Conservation (phyloP, 92 coral and sea anemone species). For the Bergia puertoricense region DNA sequence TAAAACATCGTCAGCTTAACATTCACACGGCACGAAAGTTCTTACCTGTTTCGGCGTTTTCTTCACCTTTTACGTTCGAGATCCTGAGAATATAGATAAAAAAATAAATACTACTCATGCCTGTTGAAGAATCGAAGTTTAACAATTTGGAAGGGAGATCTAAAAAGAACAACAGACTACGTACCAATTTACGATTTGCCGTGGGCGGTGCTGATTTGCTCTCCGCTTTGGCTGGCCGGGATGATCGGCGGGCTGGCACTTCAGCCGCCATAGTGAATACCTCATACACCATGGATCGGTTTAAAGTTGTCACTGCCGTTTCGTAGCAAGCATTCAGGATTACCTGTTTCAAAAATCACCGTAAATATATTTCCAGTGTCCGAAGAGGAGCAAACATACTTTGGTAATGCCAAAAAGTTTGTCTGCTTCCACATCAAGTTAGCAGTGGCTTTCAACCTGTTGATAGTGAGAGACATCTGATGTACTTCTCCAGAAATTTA, state of each 20-base stretch:
- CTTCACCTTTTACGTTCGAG: background rate
- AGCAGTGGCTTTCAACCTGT: no score
- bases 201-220: background rate
- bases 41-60: background rate
- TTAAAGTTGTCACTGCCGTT: no score
- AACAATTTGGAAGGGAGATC: background rate
- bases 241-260: background rate
- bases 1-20: background rate
- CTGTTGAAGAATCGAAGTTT: conserved; percentile 3
- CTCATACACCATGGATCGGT: no score
- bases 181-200: conserved; percentile 10
- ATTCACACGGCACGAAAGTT: background rate
- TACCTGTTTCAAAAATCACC: no score
- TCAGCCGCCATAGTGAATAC: no score
- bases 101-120: conserved; percentile 1
- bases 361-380: no score
- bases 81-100: background rate
- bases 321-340: no score
- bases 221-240: background rate
- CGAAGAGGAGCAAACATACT: no score
- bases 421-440: no score
- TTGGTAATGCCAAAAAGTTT: no score
- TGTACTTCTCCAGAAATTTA: no score
- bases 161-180: background rate
- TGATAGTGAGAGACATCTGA: no score